Evolutionary conservation across 2,113 vertebrate genomes (phyloP).

Genomic region (Perca fluviatilis): DNA sequence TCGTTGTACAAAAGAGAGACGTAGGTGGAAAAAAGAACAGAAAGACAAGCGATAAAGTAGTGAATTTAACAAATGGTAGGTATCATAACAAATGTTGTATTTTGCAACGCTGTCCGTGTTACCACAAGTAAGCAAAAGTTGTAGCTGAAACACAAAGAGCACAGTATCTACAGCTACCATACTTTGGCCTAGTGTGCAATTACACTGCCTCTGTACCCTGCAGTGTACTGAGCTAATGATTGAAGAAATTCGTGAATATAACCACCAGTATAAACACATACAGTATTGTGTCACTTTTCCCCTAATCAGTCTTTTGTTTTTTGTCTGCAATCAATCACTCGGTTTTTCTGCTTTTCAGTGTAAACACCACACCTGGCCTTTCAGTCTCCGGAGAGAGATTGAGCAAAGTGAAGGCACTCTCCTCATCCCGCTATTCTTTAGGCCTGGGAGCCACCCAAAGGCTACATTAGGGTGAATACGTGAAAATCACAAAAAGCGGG

Average conservation of each 20-base stretch:
- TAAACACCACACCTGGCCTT: not conserved
- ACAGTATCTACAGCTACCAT: constrained; percentile 15
- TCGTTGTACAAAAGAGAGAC: not conserved
- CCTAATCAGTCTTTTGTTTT: not conserved
- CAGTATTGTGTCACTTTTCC: not conserved
- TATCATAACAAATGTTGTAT: constrained; percentile 35
- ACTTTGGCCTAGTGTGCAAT: constrained; percentile 6
- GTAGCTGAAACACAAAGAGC: constrained; percentile 36
- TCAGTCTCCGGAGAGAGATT: constrained; percentile 7
- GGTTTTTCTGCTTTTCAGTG: not conserved
- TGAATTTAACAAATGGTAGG: constrained; percentile 7
- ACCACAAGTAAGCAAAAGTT: constrained; percentile 37
- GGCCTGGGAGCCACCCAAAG: constrained; percentile 25
- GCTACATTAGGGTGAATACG: constrained; percentile 47
- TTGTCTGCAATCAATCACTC: constrained; percentile 8
- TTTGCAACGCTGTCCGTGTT: constrained; percentile 41
- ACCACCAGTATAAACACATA: not conserved
- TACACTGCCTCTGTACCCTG: constrained; percentile 30
- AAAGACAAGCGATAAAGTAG: not conserved
- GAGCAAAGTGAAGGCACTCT: constrained; percentile 19
- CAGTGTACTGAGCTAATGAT: constrained; percentile 15
- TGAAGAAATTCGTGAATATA: constrained; percentile 4
- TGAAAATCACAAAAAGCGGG: constrained; percentile 39
- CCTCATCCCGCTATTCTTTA: constrained; percentile 34
- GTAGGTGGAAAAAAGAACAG: not conserved